These are phyloP conservation scores for Bellardia bayeri DNA, from an alignment of 2,888 invertebrate genomes.

Conservation along the genomic window DNA sequence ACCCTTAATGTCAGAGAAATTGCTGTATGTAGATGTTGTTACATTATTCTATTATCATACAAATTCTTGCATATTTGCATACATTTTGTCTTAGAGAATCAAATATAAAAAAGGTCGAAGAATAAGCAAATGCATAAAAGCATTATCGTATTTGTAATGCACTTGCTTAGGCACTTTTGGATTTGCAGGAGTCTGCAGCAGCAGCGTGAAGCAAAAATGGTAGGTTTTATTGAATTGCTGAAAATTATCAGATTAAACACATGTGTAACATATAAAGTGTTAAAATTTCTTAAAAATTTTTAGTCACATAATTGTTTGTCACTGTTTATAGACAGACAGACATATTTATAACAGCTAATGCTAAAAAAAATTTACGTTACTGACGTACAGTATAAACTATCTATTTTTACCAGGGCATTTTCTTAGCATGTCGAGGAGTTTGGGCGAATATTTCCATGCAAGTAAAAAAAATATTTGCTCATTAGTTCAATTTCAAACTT, in stretches of 20 bases:
- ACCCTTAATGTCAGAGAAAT: constrained; percentile 31
- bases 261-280: too few relatives aligned
- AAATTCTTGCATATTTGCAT: constrained; percentile 62
- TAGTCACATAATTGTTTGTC: neutral
- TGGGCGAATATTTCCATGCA: too few relatives aligned
- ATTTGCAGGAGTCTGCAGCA: neutral
- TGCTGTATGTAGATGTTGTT: constrained; percentile 12
- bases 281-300: too few relatives aligned
- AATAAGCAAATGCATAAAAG: constrained; percentile 49
- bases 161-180: constrained; percentile 18
- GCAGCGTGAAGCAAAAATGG: neutral
- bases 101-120: constrained; percentile 29
- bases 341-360: neutral
- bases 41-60: constrained; percentile 63
- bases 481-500: too few relatives aligned
- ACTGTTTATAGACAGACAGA: neutral
- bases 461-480: too few relatives aligned
- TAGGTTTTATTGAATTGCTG: too few relatives aligned
- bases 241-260: too few relatives aligned
- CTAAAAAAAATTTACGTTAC: too few relatives aligned
- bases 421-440: too few relatives aligned
- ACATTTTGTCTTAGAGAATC: constrained; percentile 47
- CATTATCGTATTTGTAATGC: constrained; percentile 58
- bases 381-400: too few relatives aligned
- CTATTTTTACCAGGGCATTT: too few relatives aligned